Evolutionary conservation across 2,888 invertebrate genomes (phyloP), one percentile per base, ranked within the genome.

Genomic region (Chelonus formosanus): DNA sequence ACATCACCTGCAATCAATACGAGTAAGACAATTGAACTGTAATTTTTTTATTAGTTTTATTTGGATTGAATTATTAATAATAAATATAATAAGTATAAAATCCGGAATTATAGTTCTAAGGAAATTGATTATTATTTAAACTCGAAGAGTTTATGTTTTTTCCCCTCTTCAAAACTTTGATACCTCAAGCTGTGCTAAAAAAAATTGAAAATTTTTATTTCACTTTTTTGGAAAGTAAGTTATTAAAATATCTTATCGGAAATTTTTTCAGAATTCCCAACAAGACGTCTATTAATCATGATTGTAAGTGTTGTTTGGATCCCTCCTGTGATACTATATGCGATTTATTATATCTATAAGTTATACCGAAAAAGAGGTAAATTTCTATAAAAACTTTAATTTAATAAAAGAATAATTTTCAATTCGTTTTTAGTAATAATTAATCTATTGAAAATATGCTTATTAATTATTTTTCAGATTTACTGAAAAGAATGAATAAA

Each of bases 251-350:
- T 20, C 20, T 20, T 1, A 20, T 20, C 20, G 20, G 20, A 20
- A 1, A 34, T 45, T 36, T 57, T 58, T 69, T 4, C 58, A 82
- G 81, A 75, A 56, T 75, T 75, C 68, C 65, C 74, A 5, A 75
- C 78, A 3, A 73, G 76, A 53, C 78, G 77, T 10, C 63, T 83
- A 48, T 67, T 82, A 31, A 77, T 82, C 53, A 82, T 83, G 82
- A 82, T 83, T 64, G 80, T 83, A 64, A 81, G 82, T 63, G 73
- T 79, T 6, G 76, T 82, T 44, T 83, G 82, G 82, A 79, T 83
- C 69, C 81, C 80, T 56, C 79, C 82, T 61, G 79, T 77, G 67
- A 74, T 80, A 70, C 63, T 80, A 4, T 82, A 78, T 67, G 78
- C 75, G 31, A 63, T 81, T 50, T 82, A 78, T 65, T 76, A 78